Evolutionary conservation across 2,113 vertebrate genomes (phyloP).

Genomic region (Isurus oxyrinchus): DNA sequence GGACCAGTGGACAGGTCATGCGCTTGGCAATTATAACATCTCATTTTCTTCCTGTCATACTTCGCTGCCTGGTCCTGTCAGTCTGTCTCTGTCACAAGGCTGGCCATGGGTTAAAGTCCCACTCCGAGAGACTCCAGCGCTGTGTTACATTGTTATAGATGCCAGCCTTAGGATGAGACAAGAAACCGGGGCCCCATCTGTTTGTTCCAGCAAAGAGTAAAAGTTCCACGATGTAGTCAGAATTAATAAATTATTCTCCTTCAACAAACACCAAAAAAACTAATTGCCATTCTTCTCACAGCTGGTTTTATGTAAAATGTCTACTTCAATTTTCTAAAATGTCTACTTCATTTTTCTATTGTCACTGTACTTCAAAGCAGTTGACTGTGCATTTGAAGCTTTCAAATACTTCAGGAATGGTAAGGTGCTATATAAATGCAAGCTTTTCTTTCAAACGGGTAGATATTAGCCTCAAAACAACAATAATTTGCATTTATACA

Average conservation of each 20-base stretch:
- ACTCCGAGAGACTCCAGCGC: neutral
- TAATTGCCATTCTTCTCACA: neutral
- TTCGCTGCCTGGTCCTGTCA: neutral
- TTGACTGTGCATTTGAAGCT: neutral
- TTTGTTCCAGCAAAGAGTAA: neutral
- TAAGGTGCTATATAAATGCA: neutral
- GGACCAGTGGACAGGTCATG: neutral
- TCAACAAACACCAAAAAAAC: neutral
- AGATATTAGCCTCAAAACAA: neutral
- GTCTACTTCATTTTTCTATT: neutral
- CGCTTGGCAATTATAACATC: neutral
- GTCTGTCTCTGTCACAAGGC: neutral
- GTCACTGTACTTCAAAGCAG: neutral
- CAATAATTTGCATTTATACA: neutral
- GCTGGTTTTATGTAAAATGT: neutral
- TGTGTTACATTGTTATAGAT: neutral
- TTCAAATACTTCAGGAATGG: neutral
- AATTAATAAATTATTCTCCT: neutral
- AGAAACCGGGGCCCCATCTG: neutral
- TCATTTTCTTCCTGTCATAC: neutral
- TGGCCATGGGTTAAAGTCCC: neutral
- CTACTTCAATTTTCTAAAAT: neutral
- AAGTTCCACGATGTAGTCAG: neutral
- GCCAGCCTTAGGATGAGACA: neutral
- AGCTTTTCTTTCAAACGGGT: neutral